Percentiles rank a stretch among this genome's conserved stretches.
Conservation (phyloP, 2,113 vertebrate species). For the Maccullochella peelii region DNA sequence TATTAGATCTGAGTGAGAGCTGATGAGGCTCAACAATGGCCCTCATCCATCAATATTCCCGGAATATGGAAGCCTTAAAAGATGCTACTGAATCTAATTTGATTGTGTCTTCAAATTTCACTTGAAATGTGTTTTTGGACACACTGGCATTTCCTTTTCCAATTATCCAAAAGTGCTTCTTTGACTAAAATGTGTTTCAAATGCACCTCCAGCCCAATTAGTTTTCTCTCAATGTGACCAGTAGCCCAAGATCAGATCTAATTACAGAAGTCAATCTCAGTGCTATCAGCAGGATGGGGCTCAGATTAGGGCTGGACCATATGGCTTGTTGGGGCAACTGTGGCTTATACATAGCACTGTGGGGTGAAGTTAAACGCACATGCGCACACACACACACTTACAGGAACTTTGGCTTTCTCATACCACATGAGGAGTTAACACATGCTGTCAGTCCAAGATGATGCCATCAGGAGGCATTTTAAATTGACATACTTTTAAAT, state of each 20-base stretch:
- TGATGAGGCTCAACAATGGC: constrained; percentile 33
- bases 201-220: constrained; percentile 27
- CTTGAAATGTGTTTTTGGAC: constrained; percentile 1
- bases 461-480: constrained; percentile 47
- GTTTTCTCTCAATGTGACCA: constrained; percentile 28
- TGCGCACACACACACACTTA: constrained; percentile 38
- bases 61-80: constrained; percentile 16
- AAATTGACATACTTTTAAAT: constrained; percentile 29
- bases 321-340: constrained; percentile 76
- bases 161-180: neutral
- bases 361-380: constrained; percentile 40
- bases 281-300: constrained; percentile 76
- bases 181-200: constrained; percentile 28
- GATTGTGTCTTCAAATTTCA: constrained; percentile 18
- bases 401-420: constrained; percentile 55
- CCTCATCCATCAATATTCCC: constrained; percentile 41
- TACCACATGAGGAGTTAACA: constrained; percentile 53
- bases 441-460: constrained; percentile 48
- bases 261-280: constrained; percentile 79
- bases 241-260: constrained; percentile 72
- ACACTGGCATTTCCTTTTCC: constrained; percentile 5
- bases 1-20: constrained; percentile 61
- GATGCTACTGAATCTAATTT: neutral
- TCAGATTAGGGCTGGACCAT: constrained; percentile 78
- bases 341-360: constrained; percentile 54